Percentiles rank a stretch among this genome's conserved stretches.
These are phyloP conservation scores for Heteropelma amictum DNA, from an alignment of 2,888 invertebrate genomes.

Conservation along the genomic window DNA sequence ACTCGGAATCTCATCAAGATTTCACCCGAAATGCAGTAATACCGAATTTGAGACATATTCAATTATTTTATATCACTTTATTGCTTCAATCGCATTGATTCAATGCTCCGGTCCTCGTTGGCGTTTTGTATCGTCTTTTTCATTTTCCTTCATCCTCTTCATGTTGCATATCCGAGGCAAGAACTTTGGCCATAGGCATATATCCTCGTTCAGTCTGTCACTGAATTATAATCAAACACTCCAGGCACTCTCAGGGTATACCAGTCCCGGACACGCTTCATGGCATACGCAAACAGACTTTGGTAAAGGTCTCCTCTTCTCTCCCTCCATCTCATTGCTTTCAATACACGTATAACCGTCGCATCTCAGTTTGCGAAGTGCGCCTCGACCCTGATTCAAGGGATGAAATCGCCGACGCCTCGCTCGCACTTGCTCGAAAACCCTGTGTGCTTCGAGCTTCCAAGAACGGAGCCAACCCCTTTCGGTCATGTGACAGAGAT, in stretches of 20 bases:
- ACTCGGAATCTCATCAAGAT: too few relatives aligned
- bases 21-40: too few relatives aligned
- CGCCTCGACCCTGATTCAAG: constrained; percentile 11
- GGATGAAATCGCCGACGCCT: constrained; percentile 34
- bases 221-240: constrained; percentile 49
- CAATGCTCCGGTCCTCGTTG: too few relatives aligned
- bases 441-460: not conserved
- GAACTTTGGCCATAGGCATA: not conserved
- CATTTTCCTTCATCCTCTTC: too few relatives aligned
- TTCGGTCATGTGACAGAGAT: not conserved
- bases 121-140: too few relatives aligned
- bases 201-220: constrained; percentile 21
- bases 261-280: constrained; percentile 43
- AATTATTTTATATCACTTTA: too few relatives aligned
- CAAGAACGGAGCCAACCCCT: not conserved
- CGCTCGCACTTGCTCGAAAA: not conserved
- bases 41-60: too few relatives aligned
- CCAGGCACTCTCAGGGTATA: constrained; percentile 37
- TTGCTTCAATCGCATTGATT: too few relatives aligned
- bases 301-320: constrained; percentile 27
- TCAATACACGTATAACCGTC: not conserved
- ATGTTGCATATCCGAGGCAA: not conserved
- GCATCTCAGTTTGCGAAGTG: constrained; percentile 20
- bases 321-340: not conserved
- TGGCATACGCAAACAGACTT: constrained; percentile 57